Evolutionary conservation across 2,888 invertebrate species (phyloP).

Genomic region (Agelastica alni): DNA sequence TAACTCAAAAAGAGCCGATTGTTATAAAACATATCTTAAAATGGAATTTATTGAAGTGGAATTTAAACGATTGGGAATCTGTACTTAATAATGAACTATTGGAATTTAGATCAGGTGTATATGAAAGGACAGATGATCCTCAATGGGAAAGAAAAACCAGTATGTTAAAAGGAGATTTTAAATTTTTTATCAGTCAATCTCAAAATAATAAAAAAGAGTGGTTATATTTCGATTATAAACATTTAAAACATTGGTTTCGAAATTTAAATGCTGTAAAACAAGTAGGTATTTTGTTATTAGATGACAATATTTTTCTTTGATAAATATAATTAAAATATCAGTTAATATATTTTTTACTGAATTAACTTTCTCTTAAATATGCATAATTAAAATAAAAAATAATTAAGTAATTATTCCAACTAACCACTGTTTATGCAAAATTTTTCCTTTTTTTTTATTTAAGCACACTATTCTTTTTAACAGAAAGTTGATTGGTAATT

Average conservation of each 20-base stretch:
- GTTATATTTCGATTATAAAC: conserved; percentile 86
- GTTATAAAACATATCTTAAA: conserved; percentile 61
- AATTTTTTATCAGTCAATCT: conserved; percentile 63
- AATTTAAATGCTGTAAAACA: conserved; percentile 62
- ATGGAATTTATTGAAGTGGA: conserved; percentile 67
- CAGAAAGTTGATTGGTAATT: too few relatives aligned
- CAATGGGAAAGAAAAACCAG: conserved; percentile 80
- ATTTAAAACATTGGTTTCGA: conserved; percentile 71
- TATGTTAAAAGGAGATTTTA: conserved; percentile 64
- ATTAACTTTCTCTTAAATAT: too few relatives aligned
- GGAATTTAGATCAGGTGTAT: conserved; percentile 62
- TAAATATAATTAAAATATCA: too few relatives aligned
- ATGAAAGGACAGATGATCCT: conserved; percentile 59
- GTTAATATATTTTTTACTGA: too few relatives aligned
- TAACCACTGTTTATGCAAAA: too few relatives aligned
- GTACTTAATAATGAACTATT: conserved; percentile 62
- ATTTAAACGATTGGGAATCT: conserved; percentile 63
- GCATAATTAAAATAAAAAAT: too few relatives aligned
- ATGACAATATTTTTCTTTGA: too few relatives aligned
- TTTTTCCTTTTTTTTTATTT: too few relatives aligned
- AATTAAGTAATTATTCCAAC: too few relatives aligned
- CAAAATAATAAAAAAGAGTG: conserved; percentile 58
- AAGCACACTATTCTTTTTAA: too few relatives aligned
- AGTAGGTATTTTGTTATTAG: too few relatives aligned
- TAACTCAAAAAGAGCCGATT: conserved; percentile 56